Base-by-base conservation (phyloP, 2,797 vertebrate genomes). In the Varecia variegata region DNA sequence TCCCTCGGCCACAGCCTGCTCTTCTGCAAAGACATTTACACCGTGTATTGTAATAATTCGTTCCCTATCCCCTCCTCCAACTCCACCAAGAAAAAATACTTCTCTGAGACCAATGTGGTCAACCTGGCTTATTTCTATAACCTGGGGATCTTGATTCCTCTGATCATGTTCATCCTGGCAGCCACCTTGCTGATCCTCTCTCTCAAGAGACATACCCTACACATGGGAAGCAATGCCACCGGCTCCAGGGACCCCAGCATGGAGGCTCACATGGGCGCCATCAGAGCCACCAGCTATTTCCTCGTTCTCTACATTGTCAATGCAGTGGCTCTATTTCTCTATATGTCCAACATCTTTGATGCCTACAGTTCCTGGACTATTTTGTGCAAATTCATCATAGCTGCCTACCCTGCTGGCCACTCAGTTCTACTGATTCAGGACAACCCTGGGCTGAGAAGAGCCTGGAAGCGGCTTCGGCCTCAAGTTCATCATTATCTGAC, bases 401-500 rank as follows among this genome's bases (percentile, higher is more conserved):
- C 94, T 7, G 38, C 73, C n/a, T 97, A 81, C 58, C 95, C 97
- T 40, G 87, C 96, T 4, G 60, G 76, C 23, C 97, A 98, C 45
- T 96, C 97, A 1, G 14, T 96, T 70, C 80, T 98, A 60, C 68
- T 97, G 67, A 98, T 97, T 85, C 52, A 90, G 6, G 85, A 92
- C 47, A 98, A 96, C 40, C 95, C 97, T 82, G 95, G 97, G 56
- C 73, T 98, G 65, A 97, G 62, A 70, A 96, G 96, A 87, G 86
- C 71, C 40, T 89, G 95, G 94, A 96, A 83, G 60, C 4, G 62
- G 27, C 35, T 97, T n/a, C 52, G 40, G 52, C 18, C 47, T 20
- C 43, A 35, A 62, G 62, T 81, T n/a, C 86, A 79, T n/a, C 47
- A 67, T 56, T 45, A 60, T 5, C 56, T 67, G n/a, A 93, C 86